Conservation (phyloP, 2,888 invertebrate species). For the Himalopsyche japonica region DNA sequence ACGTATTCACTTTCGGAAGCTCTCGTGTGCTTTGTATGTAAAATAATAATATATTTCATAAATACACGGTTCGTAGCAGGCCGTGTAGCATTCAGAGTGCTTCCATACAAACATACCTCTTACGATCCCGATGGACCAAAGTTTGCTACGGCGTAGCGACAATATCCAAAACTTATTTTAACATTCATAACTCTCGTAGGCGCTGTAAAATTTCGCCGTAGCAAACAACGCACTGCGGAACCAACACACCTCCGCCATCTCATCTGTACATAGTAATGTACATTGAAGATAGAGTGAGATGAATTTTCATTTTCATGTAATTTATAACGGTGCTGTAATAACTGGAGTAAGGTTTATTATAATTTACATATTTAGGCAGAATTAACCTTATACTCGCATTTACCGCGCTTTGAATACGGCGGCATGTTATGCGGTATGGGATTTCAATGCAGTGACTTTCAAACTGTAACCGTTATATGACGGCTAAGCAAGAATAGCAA, state of each 20-base stretch:
- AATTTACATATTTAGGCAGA: constrained; percentile 65
- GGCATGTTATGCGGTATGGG: neutral
- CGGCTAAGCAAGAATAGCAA: neutral
- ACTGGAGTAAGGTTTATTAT: constrained; percentile 54
- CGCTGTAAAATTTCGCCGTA: constrained; percentile 61
- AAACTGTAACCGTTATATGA: neutral
- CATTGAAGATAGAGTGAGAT: constrained; percentile 44
- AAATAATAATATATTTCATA: neutral
- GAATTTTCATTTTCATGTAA: constrained; percentile 33
- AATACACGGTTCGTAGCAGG: neutral
- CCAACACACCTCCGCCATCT: constrained; percentile 53
- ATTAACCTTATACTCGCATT: constrained; percentile 56
- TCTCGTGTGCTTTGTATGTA: neutral
- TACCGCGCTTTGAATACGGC: constrained; percentile 9
- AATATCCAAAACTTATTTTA: constrained; percentile 65
- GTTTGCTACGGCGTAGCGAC: constrained; percentile 62
- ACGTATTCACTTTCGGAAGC: neutral
- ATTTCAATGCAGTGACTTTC: neutral
- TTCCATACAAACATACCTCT: neutral
- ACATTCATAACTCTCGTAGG: constrained; percentile 63
- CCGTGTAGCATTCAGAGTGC: neutral
- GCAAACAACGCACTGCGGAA: constrained; percentile 11
- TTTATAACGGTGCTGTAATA: constrained; percentile 14
- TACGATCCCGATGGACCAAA: constrained; percentile 50
- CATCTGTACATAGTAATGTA: constrained; percentile 32